Evolutionary conservation across 30 jellyfish, hydroid and myxozoan genomes (phyloP).

Genomic region (Clytia hemisphaerica): DNA sequence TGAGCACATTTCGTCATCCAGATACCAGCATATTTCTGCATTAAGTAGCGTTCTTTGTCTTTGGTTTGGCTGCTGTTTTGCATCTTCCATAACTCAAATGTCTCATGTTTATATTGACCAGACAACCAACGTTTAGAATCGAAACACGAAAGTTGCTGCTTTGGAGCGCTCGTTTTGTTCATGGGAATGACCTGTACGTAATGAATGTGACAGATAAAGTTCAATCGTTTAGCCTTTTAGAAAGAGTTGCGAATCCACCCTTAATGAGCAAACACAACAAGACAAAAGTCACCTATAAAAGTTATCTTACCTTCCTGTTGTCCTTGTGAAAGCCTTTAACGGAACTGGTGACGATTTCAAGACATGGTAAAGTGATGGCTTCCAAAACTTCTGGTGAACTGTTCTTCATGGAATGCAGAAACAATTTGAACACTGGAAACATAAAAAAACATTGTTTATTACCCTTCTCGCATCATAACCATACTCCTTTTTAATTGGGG

Average conservation of each 20-base stretch:
- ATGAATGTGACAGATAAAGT: too few relatives aligned
- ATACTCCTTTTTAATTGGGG: too few relatives aligned
- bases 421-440: constrained; percentile 49
- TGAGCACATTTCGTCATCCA: constrained; percentile 48
- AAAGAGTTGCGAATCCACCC: too few relatives aligned
- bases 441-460: background rate
- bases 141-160: background rate
- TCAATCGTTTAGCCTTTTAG: too few relatives aligned
- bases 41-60: constrained; percentile 31
- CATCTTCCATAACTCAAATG: constrained; percentile 42
- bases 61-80: constrained; percentile 17
- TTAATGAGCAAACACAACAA: too few relatives aligned
- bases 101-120: background rate
- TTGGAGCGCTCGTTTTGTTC: constrained; percentile 13
- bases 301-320: constrained; percentile 23
- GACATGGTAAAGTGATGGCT: constrained; percentile 73
- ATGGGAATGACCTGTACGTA: constrained; percentile 1
- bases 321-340: constrained; percentile 20
- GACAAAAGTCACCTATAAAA: too few relatives aligned
- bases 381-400: constrained; percentile 63
- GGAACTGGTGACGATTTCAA: constrained; percentile 49
- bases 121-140: background rate
- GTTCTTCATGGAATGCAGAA: constrained; percentile 59
- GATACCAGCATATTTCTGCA: constrained; percentile 45
- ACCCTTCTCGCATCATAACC: too few relatives aligned